These are phyloP conservation scores for Lithophane socia DNA, from an alignment of 2,888 invertebrate species.

Conservation along the genomic window DNA sequence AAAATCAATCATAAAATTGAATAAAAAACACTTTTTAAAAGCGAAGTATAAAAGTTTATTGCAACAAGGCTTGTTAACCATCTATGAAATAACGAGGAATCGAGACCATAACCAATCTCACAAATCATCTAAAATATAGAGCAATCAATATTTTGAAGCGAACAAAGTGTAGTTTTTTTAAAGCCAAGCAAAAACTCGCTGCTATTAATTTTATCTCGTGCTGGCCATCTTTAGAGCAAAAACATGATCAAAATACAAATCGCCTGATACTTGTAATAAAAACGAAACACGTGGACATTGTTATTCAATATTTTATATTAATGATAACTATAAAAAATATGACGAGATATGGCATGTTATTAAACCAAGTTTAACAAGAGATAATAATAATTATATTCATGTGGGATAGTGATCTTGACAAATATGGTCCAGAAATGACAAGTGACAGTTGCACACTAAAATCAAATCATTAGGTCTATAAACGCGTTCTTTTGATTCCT, in stretches of 20 bases:
- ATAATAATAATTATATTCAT: neutral
- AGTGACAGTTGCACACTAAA: neutral
- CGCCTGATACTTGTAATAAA: constrained; percentile 40
- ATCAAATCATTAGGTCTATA: neutral
- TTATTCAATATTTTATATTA: constrained; percentile 48
- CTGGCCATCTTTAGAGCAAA: constrained; percentile 56
- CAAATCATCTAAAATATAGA: constrained; percentile 51
- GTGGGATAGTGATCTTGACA: constrained; percentile 11
- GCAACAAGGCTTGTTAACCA: constrained; percentile 25
- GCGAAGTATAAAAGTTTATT: constrained; percentile 10
- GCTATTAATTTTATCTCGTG: constrained; percentile 67
- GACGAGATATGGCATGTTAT: constrained; percentile 8
- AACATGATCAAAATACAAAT: constrained; percentile 59
- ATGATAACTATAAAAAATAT: constrained; percentile 9
- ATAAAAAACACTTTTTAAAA: constrained; percentile 13
- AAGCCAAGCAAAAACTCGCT: constrained; percentile 47
- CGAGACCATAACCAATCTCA: constrained; percentile 50
- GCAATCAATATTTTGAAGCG: constrained; percentile 45
- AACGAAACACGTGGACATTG: constrained; percentile 58
- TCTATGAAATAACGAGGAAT: constrained; percentile 48
- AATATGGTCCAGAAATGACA: constrained; percentile 6
- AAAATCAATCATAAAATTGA: constrained; percentile 3
- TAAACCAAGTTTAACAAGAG: constrained; percentile 17
- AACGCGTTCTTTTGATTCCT: neutral
- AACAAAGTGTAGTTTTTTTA: constrained; percentile 36